phyloP scores from a whole-genome alignment of 1,140 invertebrate species.

The Cyclargus thomasi region DNA sequence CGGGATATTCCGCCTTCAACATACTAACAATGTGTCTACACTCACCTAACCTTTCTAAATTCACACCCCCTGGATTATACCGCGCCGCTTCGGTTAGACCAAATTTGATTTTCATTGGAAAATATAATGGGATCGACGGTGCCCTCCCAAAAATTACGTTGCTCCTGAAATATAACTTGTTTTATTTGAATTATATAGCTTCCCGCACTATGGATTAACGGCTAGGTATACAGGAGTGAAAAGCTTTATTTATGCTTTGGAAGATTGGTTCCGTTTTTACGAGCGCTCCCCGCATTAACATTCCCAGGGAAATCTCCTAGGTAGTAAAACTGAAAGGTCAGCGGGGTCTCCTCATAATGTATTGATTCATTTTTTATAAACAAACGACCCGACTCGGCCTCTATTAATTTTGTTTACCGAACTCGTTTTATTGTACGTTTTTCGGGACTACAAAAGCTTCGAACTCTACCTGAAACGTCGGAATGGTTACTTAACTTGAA shows the following conservation, averaged over 20 bases:
- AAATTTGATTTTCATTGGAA: not conserved
- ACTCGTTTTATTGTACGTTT: too few species aligned
- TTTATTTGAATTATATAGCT: slow-evolving; percentile 1
- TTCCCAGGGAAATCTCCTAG: slow-evolving; percentile 6
- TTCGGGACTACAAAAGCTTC: too few species aligned
- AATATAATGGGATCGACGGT: not conserved
- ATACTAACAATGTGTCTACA: not conserved
- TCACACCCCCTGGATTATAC: not conserved
- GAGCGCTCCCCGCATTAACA: not conserved
- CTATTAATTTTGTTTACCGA: not conserved
- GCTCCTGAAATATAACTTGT: not conserved
- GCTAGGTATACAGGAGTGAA: not conserved
- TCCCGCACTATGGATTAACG: not conserved
- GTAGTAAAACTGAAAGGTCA: slow-evolving; percentile 2
- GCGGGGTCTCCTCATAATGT: not conserved
- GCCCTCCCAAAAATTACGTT: not conserved
- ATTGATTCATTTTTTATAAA: not conserved
- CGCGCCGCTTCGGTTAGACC: not conserved
- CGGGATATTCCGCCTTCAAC: not conserved
- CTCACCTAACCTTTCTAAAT: slow-evolving; percentile 1
- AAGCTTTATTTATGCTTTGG: slow-evolving; percentile 2
- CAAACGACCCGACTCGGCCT: not conserved
- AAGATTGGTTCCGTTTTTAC: slow-evolving; percentile 7
- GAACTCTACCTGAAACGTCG: too few species aligned
- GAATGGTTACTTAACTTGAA: too few species aligned